phyloP scores from a whole-genome alignment of 2,797 vertebrate genomes.

The Novumbra hubbsi region DNA sequence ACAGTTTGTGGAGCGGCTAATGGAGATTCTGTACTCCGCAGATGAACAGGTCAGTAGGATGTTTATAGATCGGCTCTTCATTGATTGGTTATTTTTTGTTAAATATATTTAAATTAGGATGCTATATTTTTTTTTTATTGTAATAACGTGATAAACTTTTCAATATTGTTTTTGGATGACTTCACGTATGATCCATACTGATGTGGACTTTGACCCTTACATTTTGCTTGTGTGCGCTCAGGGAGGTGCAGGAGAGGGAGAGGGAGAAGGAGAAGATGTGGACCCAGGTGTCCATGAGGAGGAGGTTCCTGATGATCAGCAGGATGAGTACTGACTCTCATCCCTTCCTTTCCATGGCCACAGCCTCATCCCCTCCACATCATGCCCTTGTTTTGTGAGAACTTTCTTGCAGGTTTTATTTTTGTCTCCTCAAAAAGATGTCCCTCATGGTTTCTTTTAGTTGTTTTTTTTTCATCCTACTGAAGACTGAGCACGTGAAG shows the following conservation, averaged over 20 bases:
- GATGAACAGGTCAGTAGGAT: constrained; percentile 86
- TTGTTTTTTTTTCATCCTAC: constrained; percentile 66
- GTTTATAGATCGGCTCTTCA: constrained; percentile 4
- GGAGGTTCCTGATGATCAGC: constrained; percentile 83
- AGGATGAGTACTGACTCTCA: constrained; percentile 93
- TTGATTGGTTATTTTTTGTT: neutral
- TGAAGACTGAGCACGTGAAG: constrained; percentile 82
- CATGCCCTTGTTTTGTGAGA: constrained; percentile 78
- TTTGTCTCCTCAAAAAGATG: constrained; percentile 26
- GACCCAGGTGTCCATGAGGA: constrained; percentile 81
- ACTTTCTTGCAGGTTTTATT: constrained; percentile 73
- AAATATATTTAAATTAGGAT: neutral
- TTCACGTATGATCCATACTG: too few species aligned
- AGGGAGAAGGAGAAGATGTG: constrained; percentile 69
- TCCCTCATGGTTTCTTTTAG: constrained; percentile 57
- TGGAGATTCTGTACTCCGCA: constrained; percentile 95
- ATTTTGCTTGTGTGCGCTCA: constrained; percentile 44
- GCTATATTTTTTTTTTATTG: neutral
- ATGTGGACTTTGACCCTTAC: neutral
- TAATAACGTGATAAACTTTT: neutral
- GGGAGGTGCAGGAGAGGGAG: constrained; percentile 87
- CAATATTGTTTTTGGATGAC: too few species aligned
- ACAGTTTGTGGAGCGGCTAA: constrained; percentile 88
- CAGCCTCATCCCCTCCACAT: constrained; percentile 49
- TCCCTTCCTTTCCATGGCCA: constrained; percentile 30